These are phyloP conservation scores for Coelopa pilipes DNA, from an alignment of 2,888 invertebrate genomes.

Conservation along the genomic window DNA sequence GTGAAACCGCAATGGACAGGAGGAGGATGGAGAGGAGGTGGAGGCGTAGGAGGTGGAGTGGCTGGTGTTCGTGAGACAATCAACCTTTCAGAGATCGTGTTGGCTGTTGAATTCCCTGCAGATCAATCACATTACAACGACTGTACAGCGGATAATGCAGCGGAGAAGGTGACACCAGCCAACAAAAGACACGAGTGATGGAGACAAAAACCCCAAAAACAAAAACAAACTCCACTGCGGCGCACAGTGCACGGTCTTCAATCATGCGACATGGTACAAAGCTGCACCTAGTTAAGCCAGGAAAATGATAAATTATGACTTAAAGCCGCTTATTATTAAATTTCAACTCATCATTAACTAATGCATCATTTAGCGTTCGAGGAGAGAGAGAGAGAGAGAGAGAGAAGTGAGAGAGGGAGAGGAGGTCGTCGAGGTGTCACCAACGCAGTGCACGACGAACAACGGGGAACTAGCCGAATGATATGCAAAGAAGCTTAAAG, in stretches of 20 bases:
- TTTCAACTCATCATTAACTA: conserved; percentile 41
- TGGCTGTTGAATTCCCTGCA: not conserved
- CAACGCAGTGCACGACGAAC: not conserved
- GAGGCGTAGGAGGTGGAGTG: too few relatives aligned
- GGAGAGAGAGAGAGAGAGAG: not conserved
- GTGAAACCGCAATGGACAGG: too few relatives aligned
- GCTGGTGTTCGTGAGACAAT: too few relatives aligned
- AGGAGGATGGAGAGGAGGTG: too few relatives aligned
- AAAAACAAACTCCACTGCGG: too few relatives aligned
- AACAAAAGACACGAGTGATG: not conserved
- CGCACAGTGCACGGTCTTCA: conserved; percentile 6
- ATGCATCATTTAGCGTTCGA: conserved; percentile 19
- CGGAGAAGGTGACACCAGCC: not conserved
- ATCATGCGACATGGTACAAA: conserved; percentile 40
- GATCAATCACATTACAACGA: not conserved
- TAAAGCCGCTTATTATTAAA: conserved; percentile 48
- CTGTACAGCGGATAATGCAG: too few relatives aligned
- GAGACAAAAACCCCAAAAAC: not conserved
- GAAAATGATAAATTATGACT: conserved; percentile 51
- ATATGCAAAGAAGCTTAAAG: conserved; percentile 29
- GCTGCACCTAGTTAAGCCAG: conserved; percentile 20
- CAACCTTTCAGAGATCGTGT: too few relatives aligned
- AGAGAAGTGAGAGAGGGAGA: not conserved
- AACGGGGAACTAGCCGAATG: not conserved
- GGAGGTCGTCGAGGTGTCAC: not conserved